Evolutionary conservation across 2,888 invertebrate genomes (phyloP).

Genomic region (Cephus runcator): DNA sequence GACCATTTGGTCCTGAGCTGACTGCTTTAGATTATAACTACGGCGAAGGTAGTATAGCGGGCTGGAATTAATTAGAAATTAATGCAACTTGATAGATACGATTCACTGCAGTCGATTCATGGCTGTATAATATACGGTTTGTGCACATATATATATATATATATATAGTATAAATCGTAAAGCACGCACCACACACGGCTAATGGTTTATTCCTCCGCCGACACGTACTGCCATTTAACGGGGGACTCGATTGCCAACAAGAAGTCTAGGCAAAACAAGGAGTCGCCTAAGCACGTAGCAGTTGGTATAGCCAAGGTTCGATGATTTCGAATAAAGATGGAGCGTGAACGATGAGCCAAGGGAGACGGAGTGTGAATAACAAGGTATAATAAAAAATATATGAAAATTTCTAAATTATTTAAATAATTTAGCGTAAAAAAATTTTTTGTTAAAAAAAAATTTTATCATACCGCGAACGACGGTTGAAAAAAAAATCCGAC

Average conservation of each 20-base stretch:
- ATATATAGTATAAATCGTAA: slow-evolving; percentile 2
- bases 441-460: not conserved
- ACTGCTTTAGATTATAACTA: not conserved
- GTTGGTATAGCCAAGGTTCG: not conserved
- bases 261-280: not conserved
- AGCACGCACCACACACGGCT: not conserved
- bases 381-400: not conserved
- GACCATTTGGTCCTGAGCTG: not conserved
- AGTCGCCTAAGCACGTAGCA: not conserved
- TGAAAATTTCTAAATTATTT: no score
- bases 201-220: not conserved
- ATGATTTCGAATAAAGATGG: not conserved
- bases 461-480: not conserved
- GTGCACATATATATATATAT: slow-evolving; percentile 8
- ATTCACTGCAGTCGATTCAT: not conserved
- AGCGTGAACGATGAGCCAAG: not conserved
- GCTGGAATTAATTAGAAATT: slow-evolving; percentile 3
- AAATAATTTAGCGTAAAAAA: no score
- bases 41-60: not conserved
- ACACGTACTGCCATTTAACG: not conserved
- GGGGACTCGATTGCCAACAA: not conserved
- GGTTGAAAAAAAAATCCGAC: not conserved
- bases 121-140: not conserved
- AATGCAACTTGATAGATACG: slow-evolving; percentile 1
- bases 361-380: not conserved